Evolutionary conservation across 2,797 vertebrate genomes (phyloP), one percentile per base, ranked within the genome.

Genomic region (Etheostoma nigrum): DNA sequence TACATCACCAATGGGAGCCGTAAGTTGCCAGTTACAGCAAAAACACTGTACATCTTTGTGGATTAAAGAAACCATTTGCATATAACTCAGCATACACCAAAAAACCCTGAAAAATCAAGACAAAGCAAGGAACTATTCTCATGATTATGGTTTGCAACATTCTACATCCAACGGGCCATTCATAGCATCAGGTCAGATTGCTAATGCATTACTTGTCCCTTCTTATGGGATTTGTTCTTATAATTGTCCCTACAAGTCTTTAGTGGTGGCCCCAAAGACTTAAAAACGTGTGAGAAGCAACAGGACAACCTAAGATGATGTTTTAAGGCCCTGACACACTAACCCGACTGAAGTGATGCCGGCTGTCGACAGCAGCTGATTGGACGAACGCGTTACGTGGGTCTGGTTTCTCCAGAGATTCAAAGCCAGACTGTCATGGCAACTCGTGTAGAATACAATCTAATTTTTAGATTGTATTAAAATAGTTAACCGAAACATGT

Each of bases 1-100:
- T 30, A 68, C 6, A 64, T 13, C 27, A 42, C 16, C 21, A 69
- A 48, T 1, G 30, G 11, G 19, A 67, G 45, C 7, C 76, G 36
- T 21, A 40, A 64, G 10, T 76, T 25, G 6, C 18, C 48, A 67
- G 13, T 16, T 42, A 57, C 23, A 55, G 21, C 64, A 48, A 81
- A 81, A 80, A 47, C 16, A 71, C 42, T 13, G 42, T 44, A 83
- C 66, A 66, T 52, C 66, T 90, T 91, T 90, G 61, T 67, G 3
- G 25, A 81, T 82, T 74, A 83, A 86, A 88, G 64, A 86, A 78
- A 63, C 79, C 13, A 73, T 21, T 9, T 60, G 1, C 23, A 69
- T 30, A 79, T 16, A 57, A 25, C 12, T 70, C 15, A 18, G 5
- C 2, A 73, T 19, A 14, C 3, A 71, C 8, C 11, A 54, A 2